These are phyloP conservation scores for Halictus ligatus DNA, from an alignment of 2,888 invertebrate genomes.

Conservation along the genomic window DNA sequence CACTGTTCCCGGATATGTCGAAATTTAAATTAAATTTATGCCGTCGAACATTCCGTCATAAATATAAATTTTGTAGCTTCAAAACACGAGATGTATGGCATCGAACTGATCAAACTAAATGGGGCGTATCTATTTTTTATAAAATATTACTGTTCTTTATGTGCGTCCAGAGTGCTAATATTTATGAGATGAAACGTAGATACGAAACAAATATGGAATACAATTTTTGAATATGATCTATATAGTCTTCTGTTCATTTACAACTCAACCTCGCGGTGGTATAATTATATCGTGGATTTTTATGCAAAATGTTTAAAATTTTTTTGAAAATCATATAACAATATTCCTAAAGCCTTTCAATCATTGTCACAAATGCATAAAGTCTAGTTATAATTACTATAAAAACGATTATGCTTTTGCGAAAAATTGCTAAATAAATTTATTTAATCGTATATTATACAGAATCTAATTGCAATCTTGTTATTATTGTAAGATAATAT, in stretches of 20 bases:
- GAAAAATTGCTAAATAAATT: not conserved
- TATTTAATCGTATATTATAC: no score
- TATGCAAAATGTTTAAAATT: no score
- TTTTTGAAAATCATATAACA: no score
- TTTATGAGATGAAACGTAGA: not conserved
- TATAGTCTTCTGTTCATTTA: not conserved
- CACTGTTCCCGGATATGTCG: not conserved
- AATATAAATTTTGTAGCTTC: not conserved
- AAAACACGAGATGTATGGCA: not conserved
- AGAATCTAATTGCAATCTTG: no score
- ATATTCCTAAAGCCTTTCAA: not conserved
- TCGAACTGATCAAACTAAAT: conserved; percentile 1
- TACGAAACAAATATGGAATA: not conserved
- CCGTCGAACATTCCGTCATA: not conserved
- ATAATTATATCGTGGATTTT: no score
- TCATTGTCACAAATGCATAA: not conserved
- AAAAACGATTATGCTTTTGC: not conserved
- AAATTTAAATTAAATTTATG: conserved; percentile 10
- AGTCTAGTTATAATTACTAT: not conserved
- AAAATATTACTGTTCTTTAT: not conserved
- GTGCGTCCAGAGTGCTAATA: not conserved
- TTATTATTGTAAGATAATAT: no score
- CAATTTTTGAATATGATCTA: not conserved
- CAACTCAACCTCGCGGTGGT: not conserved
- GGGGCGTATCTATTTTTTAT: not conserved